Evolutionary conservation across 2,113 vertebrate species (phyloP).

Genomic region (Prunella fulvescens): DNA sequence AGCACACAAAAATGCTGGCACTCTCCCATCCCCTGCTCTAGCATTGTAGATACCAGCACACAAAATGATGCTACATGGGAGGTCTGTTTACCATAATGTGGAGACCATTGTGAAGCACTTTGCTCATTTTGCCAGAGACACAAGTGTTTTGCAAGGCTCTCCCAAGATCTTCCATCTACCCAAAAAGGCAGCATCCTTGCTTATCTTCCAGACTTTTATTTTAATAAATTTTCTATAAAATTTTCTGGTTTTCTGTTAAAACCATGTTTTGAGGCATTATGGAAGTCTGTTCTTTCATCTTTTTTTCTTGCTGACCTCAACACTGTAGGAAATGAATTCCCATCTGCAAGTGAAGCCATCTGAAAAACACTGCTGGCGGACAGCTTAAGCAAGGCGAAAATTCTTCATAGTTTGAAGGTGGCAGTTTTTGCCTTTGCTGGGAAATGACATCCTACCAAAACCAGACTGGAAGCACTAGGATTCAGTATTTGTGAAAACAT

Average conservation of each 20-base stretch:
- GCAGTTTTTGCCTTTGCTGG: background rate
- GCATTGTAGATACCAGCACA: background rate
- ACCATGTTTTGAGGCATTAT: background rate
- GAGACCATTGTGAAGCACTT: background rate
- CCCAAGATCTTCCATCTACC: background rate
- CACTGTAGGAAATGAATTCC: background rate
- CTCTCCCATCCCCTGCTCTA: background rate
- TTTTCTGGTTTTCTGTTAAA: background rate
- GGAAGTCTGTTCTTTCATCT: background rate
- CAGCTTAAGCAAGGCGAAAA: background rate
- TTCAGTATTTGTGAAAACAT: background rate
- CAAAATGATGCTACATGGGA: background rate
- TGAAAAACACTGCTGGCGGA: background rate
- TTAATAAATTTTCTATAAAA: background rate
- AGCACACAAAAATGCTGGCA: background rate
- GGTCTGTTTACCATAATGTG: conserved; percentile 22
- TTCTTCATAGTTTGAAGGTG: background rate
- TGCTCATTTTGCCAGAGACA: background rate
- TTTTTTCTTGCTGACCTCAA: background rate
- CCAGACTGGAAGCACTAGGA: background rate
- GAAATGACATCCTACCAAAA: background rate
- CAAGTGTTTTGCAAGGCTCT: background rate
- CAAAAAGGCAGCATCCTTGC: background rate
- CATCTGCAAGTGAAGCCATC: background rate
- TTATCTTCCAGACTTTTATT: background rate